These are phyloP conservation scores for Xanthia togata DNA, from an alignment of 2,888 invertebrate species.

Conservation along the genomic window DNA sequence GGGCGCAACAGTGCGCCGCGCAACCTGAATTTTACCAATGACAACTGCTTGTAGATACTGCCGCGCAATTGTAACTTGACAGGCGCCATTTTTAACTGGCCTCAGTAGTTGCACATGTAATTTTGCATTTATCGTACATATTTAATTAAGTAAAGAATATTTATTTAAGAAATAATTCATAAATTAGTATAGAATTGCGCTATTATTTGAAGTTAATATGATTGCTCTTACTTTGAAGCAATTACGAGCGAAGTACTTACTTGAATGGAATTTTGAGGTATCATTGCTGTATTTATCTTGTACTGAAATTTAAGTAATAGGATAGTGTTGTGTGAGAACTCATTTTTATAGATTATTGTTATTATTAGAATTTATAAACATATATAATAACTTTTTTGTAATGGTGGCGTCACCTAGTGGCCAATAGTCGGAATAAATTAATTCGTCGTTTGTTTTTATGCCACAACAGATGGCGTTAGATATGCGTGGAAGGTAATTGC, in stretches of 20 bases:
- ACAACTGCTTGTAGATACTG: neutral
- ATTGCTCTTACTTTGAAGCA: constrained; percentile 10
- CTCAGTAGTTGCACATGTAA: constrained; percentile 58
- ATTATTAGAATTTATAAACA: constrained; percentile 12
- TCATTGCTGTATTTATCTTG: constrained; percentile 41
- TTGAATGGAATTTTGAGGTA: constrained; percentile 10
- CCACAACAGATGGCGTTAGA: constrained; percentile 69
- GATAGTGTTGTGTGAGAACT: constrained; percentile 63
- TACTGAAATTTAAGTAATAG: constrained; percentile 11
- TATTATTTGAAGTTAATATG: constrained; percentile 1
- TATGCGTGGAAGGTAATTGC: constrained; percentile 26
- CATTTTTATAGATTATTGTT: constrained; percentile 38
- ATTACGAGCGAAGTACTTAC: constrained; percentile 6
- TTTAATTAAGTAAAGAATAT: constrained; percentile 45
- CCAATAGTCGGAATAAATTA: constrained; percentile 43
- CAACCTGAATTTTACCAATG: neutral
- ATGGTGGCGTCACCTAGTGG: constrained; percentile 71
- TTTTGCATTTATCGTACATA: constrained; percentile 59
- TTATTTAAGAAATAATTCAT: constrained; percentile 32
- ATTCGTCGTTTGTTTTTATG: constrained; percentile 48
- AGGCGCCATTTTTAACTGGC: constrained; percentile 48
- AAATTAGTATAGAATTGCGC: constrained; percentile 3
- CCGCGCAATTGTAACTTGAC: constrained; percentile 25
- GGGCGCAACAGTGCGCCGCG: neutral
- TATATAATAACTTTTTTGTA: constrained; percentile 29